Percentiles rank a stretch among this genome's conserved stretches.
Conservation (phyloP, 64 coral and sea anemone species). For the Actinia tenebrosa region DNA sequence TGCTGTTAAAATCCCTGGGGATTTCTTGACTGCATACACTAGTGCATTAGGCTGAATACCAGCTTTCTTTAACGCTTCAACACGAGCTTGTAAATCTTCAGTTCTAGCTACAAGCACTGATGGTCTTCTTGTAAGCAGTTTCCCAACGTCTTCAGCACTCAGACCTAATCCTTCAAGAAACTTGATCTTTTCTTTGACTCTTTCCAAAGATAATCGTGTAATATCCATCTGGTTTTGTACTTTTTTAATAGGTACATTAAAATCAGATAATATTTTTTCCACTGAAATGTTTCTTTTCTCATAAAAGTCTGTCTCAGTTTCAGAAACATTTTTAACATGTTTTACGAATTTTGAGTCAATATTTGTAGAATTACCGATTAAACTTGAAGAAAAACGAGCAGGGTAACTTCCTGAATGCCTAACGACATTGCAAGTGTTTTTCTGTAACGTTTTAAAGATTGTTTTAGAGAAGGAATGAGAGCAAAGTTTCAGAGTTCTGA, state of each 20-base stretch:
- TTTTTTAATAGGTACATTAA: constrained; percentile 24
- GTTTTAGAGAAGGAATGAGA: neutral
- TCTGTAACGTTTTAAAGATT: neutral
- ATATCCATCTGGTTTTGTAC: constrained; percentile 26
- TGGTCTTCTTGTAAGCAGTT: constrained; percentile 31
- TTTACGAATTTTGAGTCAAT: neutral
- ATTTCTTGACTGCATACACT: constrained; percentile 36
- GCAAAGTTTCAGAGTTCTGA: neutral
- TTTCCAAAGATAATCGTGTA: constrained; percentile 17
- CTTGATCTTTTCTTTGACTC: constrained; percentile 29
- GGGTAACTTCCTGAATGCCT: neutral
- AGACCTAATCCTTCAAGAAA: constrained; percentile 41
- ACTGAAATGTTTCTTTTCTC: constrained; percentile 24
- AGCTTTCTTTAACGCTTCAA: constrained; percentile 27
- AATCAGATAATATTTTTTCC: constrained; percentile 12
- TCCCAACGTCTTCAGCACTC: neutral
- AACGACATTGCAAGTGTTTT: neutral
- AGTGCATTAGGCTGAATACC: constrained; percentile 41
- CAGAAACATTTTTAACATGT: neutral
- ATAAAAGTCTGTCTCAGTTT: neutral
- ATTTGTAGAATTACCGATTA: neutral
- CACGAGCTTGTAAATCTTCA: constrained; percentile 19
- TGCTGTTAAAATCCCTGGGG: constrained; percentile 48
- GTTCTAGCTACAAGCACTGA: constrained; percentile 32
- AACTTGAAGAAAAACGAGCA: neutral